phyloP scores from a whole-genome alignment of 2,113 vertebrate species.

The Brachypteracias leptosomus region DNA sequence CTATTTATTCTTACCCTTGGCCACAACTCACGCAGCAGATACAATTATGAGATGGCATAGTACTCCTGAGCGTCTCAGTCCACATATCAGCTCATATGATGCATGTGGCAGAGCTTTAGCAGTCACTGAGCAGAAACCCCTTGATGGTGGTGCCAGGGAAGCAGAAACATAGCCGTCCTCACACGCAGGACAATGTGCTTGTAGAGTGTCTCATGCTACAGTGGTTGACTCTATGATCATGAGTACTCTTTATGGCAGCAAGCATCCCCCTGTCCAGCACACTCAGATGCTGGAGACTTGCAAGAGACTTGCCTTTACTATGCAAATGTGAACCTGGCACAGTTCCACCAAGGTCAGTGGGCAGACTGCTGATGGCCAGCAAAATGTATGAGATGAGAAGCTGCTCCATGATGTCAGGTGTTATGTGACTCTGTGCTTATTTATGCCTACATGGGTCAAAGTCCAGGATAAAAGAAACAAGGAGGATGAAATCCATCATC shows the following conservation, averaged over 20 bases:
- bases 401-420: not conserved
- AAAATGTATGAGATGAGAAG: not conserved
- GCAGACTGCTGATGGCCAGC: not conserved
- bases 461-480: not conserved
- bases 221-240: not conserved
- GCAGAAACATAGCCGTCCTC: not conserved
- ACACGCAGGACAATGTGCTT: rapidly evolving
- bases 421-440: not conserved
- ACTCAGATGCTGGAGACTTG: no score
- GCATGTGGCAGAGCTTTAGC: not conserved
- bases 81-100: not conserved
- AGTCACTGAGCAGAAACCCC: not conserved
- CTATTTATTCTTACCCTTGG: not conserved
- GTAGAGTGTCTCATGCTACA: rapidly evolving
- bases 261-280: not conserved
- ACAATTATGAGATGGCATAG: not conserved
- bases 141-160: not conserved
- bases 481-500: not conserved
- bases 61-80: not conserved
- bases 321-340: not conserved
- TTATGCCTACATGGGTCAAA: not conserved
- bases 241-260: not conserved
- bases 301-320: not conserved
- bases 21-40: not conserved
- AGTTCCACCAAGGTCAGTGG: not conserved